phyloP scores from a whole-genome alignment of 2,888 invertebrate species.

The Rotaria socialis region DNA sequence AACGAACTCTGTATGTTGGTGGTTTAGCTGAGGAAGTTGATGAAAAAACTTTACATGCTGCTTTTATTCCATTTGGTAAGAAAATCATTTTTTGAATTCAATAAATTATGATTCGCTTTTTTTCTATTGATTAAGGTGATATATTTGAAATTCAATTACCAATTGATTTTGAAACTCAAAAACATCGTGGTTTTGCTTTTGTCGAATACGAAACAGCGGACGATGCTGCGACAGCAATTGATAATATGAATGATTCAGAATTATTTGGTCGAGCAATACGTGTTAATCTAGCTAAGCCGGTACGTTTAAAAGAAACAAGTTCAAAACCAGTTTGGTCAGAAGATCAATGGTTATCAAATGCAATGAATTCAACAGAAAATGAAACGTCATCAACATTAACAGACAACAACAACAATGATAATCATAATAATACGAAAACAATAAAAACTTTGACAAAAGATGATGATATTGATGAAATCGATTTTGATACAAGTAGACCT shows the following conservation, averaged over 20 bases:
- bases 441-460: background rate
- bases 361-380: slow-evolving; percentile 68
- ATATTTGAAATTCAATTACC: slow-evolving; percentile 36
- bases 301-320: slow-evolving; percentile 62
- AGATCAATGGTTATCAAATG: slow-evolving; percentile 93
- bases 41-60: slow-evolving; percentile 86
- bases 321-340: slow-evolving; percentile 79
- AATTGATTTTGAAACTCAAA: slow-evolving; percentile 65
- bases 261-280: slow-evolving; percentile 89
- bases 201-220: slow-evolving; percentile 94
- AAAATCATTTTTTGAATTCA: slow-evolving; percentile 64
- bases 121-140: background rate
- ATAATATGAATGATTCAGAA: slow-evolving; percentile 99
- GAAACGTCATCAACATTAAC: background rate
- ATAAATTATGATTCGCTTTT: too few relatives aligned
- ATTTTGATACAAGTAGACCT: background rate
- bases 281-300: slow-evolving; percentile 89
- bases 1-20: slow-evolving; percentile 52
- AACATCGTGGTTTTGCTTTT: slow-evolving; percentile 96
- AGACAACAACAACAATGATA: background rate
- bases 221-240: slow-evolving; percentile 96
- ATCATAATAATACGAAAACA: background rate
- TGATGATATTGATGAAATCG: background rate
- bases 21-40: slow-evolving; percentile 77
- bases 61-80: slow-evolving; percentile 97